Evolutionary conservation across 2,888 invertebrate species (phyloP).

Genomic region (Mycalesis mineus): DNA sequence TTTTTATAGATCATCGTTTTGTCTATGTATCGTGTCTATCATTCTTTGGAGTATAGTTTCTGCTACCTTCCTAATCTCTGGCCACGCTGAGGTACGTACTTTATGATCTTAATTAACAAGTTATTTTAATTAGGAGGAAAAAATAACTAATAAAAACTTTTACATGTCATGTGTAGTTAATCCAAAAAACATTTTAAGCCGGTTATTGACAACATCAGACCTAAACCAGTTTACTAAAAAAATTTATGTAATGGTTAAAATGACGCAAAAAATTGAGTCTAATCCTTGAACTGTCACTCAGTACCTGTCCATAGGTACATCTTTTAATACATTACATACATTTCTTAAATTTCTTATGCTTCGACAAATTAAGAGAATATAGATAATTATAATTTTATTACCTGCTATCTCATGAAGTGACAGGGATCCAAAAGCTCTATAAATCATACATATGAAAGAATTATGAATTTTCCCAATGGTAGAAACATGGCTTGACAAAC

Average conservation of each 20-base stretch:
- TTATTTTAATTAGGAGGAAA: not conserved
- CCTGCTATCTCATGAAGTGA: too few species aligned
- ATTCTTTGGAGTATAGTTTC: conserved; percentile 80
- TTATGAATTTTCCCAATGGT: too few species aligned
- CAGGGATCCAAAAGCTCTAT: too few species aligned
- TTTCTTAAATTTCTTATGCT: too few species aligned
- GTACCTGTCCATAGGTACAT: not conserved
- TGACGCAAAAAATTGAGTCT: not conserved
- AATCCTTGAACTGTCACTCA: not conserved
- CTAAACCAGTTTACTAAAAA: not conserved
- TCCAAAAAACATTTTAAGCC: not conserved
- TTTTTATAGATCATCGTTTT: conserved; percentile 70
- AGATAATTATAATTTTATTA: too few species aligned
- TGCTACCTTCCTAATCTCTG: conserved; percentile 78
- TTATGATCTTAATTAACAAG: not conserved
- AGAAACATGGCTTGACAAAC: too few species aligned
- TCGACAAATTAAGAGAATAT: not conserved
- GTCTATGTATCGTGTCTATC: conserved; percentile 78
- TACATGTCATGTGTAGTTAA: not conserved
- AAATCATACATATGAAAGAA: too few species aligned
- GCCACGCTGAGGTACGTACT: conserved; percentile 78
- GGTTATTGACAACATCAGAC: not conserved
- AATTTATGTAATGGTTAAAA: not conserved
- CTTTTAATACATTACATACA: not conserved
- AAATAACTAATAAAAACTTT: not conserved